Conservation (phyloP, 2,888 invertebrate genomes). For the Hecatera dysodea region DNA sequence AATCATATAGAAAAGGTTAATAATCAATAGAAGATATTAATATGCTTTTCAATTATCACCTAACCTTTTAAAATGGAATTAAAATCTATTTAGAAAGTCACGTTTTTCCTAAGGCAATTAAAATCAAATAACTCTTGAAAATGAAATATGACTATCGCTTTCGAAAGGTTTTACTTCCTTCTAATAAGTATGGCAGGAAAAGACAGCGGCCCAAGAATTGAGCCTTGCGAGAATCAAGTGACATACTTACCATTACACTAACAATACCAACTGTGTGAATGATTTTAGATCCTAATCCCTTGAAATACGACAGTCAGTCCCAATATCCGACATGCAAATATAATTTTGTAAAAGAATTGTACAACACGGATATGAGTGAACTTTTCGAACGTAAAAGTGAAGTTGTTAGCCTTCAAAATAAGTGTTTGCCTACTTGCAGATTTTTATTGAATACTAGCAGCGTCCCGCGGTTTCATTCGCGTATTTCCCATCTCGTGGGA, state of each 20-base stretch:
- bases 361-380: slow-evolving; percentile 84
- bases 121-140: slow-evolving; percentile 14
- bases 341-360: slow-evolving; percentile 68
- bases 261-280: slow-evolving; percentile 2
- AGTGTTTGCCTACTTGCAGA: slow-evolving; percentile 70
- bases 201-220: slow-evolving; percentile 68
- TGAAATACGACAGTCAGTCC: slow-evolving; percentile 58
- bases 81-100: slow-evolving; percentile 29
- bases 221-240: slow-evolving; percentile 73
- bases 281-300: slow-evolving; percentile 66
- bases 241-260: slow-evolving; percentile 62
- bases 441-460: slow-evolving; percentile 57
- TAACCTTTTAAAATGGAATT: slow-evolving; percentile 21
- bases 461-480: no score
- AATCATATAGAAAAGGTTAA: neutral
- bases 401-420: slow-evolving; percentile 84
- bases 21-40: neutral
- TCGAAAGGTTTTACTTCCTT: slow-evolving; percentile 45
- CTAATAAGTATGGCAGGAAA: slow-evolving; percentile 65
- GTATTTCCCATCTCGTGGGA: no score
- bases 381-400: slow-evolving; percentile 82
- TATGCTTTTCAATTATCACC: slow-evolving; percentile 8
- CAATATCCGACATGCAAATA: slow-evolving; percentile 52
- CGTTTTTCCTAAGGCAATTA: slow-evolving; percentile 21
- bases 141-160: slow-evolving; percentile 24